Percentiles rank a stretch among this genome's conserved stretches.
Conservation (phyloP, 2,888 invertebrate species). For the Drosophila nigricruria region DNA sequence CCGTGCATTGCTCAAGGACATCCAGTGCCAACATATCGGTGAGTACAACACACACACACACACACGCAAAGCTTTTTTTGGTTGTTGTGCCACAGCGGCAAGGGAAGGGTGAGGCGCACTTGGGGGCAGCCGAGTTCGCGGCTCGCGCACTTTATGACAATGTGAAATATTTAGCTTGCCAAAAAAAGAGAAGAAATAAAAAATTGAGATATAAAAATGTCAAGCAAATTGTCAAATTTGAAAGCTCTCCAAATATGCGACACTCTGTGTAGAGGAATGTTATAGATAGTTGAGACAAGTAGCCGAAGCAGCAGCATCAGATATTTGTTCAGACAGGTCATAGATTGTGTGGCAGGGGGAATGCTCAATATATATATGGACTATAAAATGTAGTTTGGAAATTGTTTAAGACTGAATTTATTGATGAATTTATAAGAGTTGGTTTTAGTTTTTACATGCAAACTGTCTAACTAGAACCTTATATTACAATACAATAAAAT, state of each 20-base stretch:
- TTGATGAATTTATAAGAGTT: no score
- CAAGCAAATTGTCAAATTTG: constrained; percentile 68
- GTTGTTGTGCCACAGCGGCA: constrained; percentile 9
- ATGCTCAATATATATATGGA: background rate
- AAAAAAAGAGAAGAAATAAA: constrained; percentile 13
- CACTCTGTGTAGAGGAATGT: constrained; percentile 15
- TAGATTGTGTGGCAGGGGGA: background rate
- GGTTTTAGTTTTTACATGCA: no score
- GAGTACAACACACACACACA: constrained; percentile 69
- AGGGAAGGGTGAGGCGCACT: background rate
- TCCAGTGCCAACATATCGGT: constrained; percentile 92
- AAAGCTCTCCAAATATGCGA: constrained; percentile 34
- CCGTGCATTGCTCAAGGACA: constrained; percentile 93
- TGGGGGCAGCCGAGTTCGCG: constrained; percentile 25
- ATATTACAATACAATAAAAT: no score
- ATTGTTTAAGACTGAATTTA: background rate
- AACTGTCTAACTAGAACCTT: no score
- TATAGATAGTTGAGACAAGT: constrained; percentile 25
- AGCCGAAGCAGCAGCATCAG: background rate
- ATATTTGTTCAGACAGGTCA: background rate
- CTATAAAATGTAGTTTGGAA: background rate
- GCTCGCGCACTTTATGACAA: constrained; percentile 72
- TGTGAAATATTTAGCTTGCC: constrained; percentile 74
- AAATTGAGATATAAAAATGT: constrained; percentile 64
- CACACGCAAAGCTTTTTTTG: background rate